Evolutionary conservation across 2,888 invertebrate genomes (phyloP).

Genomic region (Chalcis sispes): DNA sequence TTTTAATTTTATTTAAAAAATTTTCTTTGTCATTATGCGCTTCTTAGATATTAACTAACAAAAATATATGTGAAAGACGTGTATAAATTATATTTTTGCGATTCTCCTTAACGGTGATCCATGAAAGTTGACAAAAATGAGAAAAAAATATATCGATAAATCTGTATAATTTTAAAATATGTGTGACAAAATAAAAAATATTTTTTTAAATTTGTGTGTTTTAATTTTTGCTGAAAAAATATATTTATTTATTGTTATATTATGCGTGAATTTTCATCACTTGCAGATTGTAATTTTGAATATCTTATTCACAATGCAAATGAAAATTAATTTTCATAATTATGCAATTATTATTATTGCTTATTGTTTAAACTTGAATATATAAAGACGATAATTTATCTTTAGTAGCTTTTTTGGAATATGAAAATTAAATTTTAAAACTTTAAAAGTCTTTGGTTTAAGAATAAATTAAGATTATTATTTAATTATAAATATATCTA

Average conservation of each 20-base stretch:
- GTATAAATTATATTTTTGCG: conserved; percentile 51
- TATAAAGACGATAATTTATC: too few relatives aligned
- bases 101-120: conserved; percentile 31
- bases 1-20: conserved; percentile 34
- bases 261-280: too few relatives aligned
- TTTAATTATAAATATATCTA: too few relatives aligned
- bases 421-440: neutral
- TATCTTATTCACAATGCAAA: too few relatives aligned
- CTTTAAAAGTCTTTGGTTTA: too few relatives aligned
- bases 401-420: neutral
- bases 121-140: conserved; percentile 29
- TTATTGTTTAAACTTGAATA: too few relatives aligned
- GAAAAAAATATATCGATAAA: conserved; percentile 33
- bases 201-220: conserved; percentile 36
- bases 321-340: too few relatives aligned
- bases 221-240: neutral
- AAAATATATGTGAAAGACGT: conserved; percentile 9
- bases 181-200: conserved; percentile 52
- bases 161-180: conserved; percentile 45
- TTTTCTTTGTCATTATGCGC: conserved; percentile 22
- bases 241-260: neutral
- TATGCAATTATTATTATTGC: too few relatives aligned
- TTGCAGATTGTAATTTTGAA: too few relatives aligned
- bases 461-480: too few relatives aligned
- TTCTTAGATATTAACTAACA: conserved; percentile 21